A percentile compares a stretch with the other conserved stretches of the same genome.
Conservation (phyloP, 2,888 invertebrate species). For the Lacanobia wlatinum region DNA sequence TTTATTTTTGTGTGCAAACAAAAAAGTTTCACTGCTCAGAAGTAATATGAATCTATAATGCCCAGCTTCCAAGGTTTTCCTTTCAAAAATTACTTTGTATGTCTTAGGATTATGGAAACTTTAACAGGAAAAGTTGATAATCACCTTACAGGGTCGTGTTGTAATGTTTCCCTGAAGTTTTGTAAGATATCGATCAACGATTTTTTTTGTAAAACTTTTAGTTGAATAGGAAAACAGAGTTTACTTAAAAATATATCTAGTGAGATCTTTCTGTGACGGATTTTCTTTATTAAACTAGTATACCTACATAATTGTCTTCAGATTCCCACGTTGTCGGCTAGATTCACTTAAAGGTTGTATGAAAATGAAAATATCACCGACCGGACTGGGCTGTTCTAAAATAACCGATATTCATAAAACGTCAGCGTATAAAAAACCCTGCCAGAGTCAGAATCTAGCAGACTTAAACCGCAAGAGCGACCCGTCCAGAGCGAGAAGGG, state of each 20-base stretch:
- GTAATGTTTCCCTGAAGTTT: constrained; percentile 19
- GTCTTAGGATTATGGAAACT: constrained; percentile 58
- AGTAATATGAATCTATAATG: constrained; percentile 83
- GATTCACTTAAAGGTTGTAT: too few relatives aligned
- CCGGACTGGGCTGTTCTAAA: too few relatives aligned
- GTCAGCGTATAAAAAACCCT: too few relatives aligned
- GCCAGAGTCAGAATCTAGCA: too few relatives aligned
- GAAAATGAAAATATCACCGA: too few relatives aligned
- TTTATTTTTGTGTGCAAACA: constrained; percentile 82
- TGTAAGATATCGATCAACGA: background rate
- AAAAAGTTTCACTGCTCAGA: constrained; percentile 78
- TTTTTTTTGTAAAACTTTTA: constrained; percentile 1
- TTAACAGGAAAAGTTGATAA: constrained; percentile 56
- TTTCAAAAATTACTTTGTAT: constrained; percentile 66
- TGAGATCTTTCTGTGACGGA: too few relatives aligned
- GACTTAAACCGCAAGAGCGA: too few relatives aligned
- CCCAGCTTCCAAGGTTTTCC: constrained; percentile 57
- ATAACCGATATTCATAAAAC: too few relatives aligned
- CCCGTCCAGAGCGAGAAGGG: too few relatives aligned
- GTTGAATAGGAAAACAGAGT: background rate
- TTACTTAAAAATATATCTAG: background rate
- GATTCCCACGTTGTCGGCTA: too few relatives aligned
- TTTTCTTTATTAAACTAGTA: too few relatives aligned
- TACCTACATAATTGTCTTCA: too few relatives aligned
- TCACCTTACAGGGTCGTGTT: constrained; percentile 36